Evolutionary conservation across 2,113 vertebrate species (phyloP).

Genomic region (Prietella phreatophila): DNA sequence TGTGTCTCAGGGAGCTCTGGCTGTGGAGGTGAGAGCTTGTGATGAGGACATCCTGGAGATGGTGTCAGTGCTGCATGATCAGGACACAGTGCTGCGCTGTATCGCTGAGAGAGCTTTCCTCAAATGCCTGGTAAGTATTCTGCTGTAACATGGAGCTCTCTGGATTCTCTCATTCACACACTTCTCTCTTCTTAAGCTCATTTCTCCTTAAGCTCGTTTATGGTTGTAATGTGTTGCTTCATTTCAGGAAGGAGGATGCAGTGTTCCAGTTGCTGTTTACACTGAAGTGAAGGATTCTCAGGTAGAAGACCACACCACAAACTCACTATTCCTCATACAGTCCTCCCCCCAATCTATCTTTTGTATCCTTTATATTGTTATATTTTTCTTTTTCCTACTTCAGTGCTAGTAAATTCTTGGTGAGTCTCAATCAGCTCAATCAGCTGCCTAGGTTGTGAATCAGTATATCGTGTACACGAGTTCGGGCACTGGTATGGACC

Average conservation of each 20-base stretch:
- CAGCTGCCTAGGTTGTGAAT: no score
- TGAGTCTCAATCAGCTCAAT: no score
- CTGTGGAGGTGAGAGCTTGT: conserved; percentile 87
- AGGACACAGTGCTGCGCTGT: conserved; percentile 87
- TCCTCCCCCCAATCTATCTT: no score
- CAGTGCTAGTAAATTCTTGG: no score
- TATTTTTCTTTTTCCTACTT: no score
- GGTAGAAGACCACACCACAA: conserved; percentile 59
- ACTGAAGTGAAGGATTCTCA: conserved; percentile 76
- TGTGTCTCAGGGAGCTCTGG: conserved; percentile 84
- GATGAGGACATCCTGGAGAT: conserved; percentile 87
- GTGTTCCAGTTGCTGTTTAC: conserved; percentile 83
- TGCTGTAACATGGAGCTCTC: neutral
- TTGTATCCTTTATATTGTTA: no score
- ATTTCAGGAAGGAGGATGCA: conserved; percentile 85
- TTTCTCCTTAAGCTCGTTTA: neutral
- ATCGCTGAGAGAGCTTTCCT: conserved; percentile 95
- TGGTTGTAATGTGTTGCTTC: neutral
- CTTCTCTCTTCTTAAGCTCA: neutral
- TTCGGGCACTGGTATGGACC: no score
- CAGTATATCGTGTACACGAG: no score
- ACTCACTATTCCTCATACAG: neutral
- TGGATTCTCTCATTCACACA: neutral
- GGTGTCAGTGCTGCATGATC: conserved; percentile 84
- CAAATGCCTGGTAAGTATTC: conserved; percentile 77